phyloP scores from a whole-genome alignment of 2,797 vertebrate species.

The Staurois parvus region DNA sequence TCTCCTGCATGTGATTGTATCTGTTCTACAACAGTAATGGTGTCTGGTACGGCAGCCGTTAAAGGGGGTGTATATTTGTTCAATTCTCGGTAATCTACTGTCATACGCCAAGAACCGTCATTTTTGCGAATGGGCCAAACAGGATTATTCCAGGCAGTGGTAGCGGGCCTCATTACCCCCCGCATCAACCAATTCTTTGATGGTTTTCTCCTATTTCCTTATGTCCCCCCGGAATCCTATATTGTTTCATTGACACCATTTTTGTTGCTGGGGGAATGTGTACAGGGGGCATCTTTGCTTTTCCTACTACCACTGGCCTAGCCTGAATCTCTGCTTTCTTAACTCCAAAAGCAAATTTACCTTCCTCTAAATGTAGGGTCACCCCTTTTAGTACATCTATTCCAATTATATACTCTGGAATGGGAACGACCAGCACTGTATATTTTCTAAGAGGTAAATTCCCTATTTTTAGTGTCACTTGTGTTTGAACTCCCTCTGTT shows the following conservation, averaged over 20 bases:
- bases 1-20: neutral
- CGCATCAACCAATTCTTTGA: neutral
- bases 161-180: neutral
- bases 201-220: slow-evolving; percentile 3
- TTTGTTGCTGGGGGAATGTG: no score
- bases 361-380: no score
- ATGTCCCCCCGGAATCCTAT: neutral
- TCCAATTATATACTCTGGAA: no score
- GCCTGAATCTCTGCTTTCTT: no score
- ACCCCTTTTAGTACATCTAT: no score
- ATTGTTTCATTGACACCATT: neutral
- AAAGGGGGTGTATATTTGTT: neutral
- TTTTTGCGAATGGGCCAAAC: neutral
- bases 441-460: neutral
- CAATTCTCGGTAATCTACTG: neutral
- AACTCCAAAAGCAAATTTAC: no score
- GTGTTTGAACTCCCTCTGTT: neutral
- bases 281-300: no score
- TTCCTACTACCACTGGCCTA: no score
- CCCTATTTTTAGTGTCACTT: neutral
- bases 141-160: neutral
- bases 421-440: neutral
- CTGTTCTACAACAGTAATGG: neutral
- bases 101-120: neutral
- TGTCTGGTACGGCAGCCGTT: neutral